Percentiles rank a stretch among this genome's conserved stretches.
These are phyloP conservation scores for Amphimedon queenslandica DNA, from an alignment of 37 sponge, comb jelly and placozoan species.

Conservation along the genomic window DNA sequence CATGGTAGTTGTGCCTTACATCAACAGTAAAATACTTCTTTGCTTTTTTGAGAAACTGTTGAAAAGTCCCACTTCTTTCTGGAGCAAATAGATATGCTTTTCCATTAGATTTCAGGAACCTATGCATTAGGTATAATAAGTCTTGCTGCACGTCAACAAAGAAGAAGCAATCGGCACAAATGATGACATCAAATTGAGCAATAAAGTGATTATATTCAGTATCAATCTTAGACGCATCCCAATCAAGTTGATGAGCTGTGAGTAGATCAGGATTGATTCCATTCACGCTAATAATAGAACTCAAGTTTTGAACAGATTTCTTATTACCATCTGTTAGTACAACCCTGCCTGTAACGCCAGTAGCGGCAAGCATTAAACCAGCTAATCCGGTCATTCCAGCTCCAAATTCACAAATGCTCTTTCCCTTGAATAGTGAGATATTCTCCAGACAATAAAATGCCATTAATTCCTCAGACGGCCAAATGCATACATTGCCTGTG, in stretches of 20 bases:
- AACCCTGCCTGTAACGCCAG: conserved; percentile 31
- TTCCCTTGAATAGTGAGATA: conserved; percentile 21
- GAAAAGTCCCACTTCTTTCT: conserved; percentile 35
- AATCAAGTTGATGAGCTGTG: conserved; percentile 26
- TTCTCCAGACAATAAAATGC: conserved; percentile 58
- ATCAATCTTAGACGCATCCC: conserved; percentile 25
- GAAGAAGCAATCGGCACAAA: conserved; percentile 71
- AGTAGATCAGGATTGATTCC: conserved; percentile 4
- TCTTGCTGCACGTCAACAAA: conserved; percentile 33
- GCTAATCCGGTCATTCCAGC: conserved; percentile 78
- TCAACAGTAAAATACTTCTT: conserved; percentile 18
- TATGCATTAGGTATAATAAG: conserved; percentile 15
- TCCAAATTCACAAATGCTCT: conserved; percentile 64
- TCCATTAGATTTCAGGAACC: conserved; percentile 40
- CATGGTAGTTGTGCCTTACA: conserved; percentile 21
- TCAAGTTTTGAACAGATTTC: conserved; percentile 39
- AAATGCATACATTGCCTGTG: conserved; percentile 79
- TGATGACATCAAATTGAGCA: conserved; percentile 37
- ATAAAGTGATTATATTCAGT: not conserved
- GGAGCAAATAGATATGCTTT: conserved; percentile 48
- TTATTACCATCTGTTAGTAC: conserved; percentile 63
- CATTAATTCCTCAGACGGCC: conserved; percentile 79
- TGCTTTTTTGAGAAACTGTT: conserved; percentile 41
- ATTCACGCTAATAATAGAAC: conserved; percentile 20
- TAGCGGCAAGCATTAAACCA: conserved; percentile 50